Conservation (phyloP, 92 coral and sea anemone genomes). For the Porites lobata region DNA sequence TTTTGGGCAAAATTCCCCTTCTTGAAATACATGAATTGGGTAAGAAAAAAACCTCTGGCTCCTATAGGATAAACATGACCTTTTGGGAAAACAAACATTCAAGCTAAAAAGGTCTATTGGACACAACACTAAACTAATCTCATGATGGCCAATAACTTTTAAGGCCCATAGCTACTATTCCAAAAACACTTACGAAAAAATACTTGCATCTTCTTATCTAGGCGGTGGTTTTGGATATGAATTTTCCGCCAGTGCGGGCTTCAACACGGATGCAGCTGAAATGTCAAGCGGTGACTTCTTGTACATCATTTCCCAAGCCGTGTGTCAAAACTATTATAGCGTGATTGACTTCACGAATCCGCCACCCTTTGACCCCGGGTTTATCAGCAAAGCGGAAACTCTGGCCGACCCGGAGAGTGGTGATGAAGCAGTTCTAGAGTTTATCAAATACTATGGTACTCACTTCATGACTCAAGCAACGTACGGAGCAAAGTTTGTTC, state of each 20-base stretch:
- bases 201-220: neutral
- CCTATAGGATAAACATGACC: too few relatives aligned
- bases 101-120: too few relatives aligned
- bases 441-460: slow-evolving; percentile 57
- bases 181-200: neutral
- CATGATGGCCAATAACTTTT: too few relatives aligned
- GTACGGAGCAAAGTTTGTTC: slow-evolving; percentile 62
- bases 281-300: slow-evolving; percentile 57
- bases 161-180: neutral
- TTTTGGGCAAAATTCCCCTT: too few relatives aligned
- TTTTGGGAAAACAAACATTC: too few relatives aligned
- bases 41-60: too few relatives aligned
- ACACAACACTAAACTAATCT: too few relatives aligned
- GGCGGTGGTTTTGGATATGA: slow-evolving; percentile 57
- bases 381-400: slow-evolving; percentile 40
- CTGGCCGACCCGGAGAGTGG: slow-evolving; percentile 12
- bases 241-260: slow-evolving; percentile 72
- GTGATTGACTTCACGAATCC: slow-evolving; percentile 38
- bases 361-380: slow-evolving; percentile 61
- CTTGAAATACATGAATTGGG: too few relatives aligned
- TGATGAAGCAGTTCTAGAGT: slow-evolving; percentile 19
- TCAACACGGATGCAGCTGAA: slow-evolving; percentile 27
- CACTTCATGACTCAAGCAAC: slow-evolving; percentile 64
- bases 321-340: slow-evolving; percentile 52
- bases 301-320: slow-evolving; percentile 40